Conservation (phyloP, 2,888 invertebrate species). For the Drosophila bunnanda region DNA sequence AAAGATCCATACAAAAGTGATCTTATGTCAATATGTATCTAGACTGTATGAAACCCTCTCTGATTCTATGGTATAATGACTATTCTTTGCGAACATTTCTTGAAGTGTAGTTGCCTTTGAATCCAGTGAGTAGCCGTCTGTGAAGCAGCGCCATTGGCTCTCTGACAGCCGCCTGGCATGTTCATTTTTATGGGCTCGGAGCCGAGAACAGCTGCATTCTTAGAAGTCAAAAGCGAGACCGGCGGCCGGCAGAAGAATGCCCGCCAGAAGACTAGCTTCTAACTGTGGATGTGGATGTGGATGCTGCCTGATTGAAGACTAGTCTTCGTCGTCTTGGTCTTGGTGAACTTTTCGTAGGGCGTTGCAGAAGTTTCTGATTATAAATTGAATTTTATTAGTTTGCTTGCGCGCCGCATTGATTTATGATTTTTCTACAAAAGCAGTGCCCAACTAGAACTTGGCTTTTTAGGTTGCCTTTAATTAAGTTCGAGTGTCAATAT, state of each 20-base stretch:
- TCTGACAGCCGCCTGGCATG: slow-evolving; percentile 74
- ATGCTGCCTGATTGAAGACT: slow-evolving; percentile 49
- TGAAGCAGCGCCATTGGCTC: slow-evolving; percentile 60
- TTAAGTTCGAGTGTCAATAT: slow-evolving; percentile 69
- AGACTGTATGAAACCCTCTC: background rate
- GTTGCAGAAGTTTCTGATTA: slow-evolving; percentile 65
- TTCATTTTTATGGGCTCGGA: slow-evolving; percentile 67
- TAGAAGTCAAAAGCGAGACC: slow-evolving; percentile 59
- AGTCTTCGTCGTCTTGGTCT: slow-evolving; percentile 2
- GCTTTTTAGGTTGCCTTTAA: slow-evolving; percentile 58
- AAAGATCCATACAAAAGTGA: too few species aligned
- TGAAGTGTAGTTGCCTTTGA: background rate
- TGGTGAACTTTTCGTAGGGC: slow-evolving; percentile 37
- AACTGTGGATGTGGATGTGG: slow-evolving; percentile 58
- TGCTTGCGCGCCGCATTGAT: slow-evolving; percentile 70
- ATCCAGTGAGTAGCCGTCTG: slow-evolving; percentile 67
- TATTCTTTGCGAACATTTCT: background rate
- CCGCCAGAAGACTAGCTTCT: slow-evolving; percentile 43
- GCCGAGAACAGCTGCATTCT: slow-evolving; percentile 63
- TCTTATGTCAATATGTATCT: too few species aligned
- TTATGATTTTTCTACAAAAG: slow-evolving; percentile 66
- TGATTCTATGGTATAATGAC: background rate
- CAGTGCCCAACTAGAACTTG: slow-evolving; percentile 30
- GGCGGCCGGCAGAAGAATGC: slow-evolving; percentile 12
- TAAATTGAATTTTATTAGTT: slow-evolving; percentile 77